phyloP scores from a whole-genome alignment of 2,113 vertebrate species.

The Lepus europaeus region DNA sequence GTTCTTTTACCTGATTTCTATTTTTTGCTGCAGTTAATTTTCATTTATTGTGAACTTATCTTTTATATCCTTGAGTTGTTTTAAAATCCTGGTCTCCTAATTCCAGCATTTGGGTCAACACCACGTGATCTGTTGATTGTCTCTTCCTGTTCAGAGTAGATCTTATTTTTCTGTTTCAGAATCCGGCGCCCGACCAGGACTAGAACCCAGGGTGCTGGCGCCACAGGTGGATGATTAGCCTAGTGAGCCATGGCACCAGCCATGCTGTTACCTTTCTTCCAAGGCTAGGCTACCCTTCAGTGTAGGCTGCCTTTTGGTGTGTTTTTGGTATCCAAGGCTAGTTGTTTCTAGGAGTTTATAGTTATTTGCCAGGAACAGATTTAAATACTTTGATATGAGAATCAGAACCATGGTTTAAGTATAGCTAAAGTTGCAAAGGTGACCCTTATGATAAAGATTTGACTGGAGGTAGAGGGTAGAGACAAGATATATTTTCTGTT shows the following conservation, averaged over 20 bases:
- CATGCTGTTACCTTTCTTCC: background rate
- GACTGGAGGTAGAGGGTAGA: background rate
- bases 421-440: background rate
- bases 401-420: background rate
- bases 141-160: background rate
- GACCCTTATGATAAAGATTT: background rate
- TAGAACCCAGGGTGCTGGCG: too few relatives aligned
- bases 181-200: too few relatives aligned
- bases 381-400: background rate
- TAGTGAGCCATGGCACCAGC: too few relatives aligned
- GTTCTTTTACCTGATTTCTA: background rate
- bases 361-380: background rate
- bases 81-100: background rate
- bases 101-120: background rate
- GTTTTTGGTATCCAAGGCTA: background rate
- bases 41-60: background rate
- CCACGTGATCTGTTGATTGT: background rate
- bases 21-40: background rate
- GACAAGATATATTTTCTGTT: background rate
- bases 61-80: background rate
- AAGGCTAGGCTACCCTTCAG: background rate
- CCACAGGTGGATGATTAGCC: too few relatives aligned
- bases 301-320: background rate
- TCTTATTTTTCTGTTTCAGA: background rate
- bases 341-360: background rate